Conservation (phyloP, 2,797 vertebrate species). For the Lindbergichthys nudifrons region DNA sequence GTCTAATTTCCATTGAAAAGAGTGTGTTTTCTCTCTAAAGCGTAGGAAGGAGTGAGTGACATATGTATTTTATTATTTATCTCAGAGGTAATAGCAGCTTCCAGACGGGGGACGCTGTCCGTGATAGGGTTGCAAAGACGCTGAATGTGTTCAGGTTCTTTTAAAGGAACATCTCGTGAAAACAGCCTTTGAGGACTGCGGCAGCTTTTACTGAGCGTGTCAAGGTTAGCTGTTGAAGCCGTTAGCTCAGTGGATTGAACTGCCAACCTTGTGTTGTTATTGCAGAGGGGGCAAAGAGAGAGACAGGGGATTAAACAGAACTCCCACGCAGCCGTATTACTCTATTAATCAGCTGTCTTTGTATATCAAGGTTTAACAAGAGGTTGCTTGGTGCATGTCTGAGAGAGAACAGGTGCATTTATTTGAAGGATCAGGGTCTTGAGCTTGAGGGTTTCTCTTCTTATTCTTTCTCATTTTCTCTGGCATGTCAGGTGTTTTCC, state of each 20-base stretch:
- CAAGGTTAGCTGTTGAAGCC: slow-evolving; percentile 68
- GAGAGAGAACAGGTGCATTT: slow-evolving; percentile 25
- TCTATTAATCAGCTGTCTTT: slow-evolving; percentile 69
- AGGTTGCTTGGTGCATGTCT: slow-evolving; percentile 38
- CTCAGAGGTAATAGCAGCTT: background rate
- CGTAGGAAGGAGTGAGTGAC: slow-evolving; percentile 17
- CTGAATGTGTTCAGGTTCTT: slow-evolving; percentile 21
- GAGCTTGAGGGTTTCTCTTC: background rate
- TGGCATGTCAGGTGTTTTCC: background rate
- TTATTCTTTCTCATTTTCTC: background rate
- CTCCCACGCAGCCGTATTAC: slow-evolving; percentile 64
- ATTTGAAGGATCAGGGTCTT: background rate
- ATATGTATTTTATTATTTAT: slow-evolving; percentile 13
- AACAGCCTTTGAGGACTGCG: slow-evolving; percentile 31
- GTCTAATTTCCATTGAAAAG: slow-evolving; percentile 20
- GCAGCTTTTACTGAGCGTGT: slow-evolving; percentile 46
- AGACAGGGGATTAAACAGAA: slow-evolving; percentile 61
- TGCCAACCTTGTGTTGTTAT: slow-evolving; percentile 66
- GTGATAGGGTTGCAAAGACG: slow-evolving; percentile 26
- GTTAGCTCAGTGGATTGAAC: slow-evolving; percentile 50
- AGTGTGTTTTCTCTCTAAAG: background rate
- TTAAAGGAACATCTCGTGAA: slow-evolving; percentile 44
- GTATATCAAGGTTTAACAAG: slow-evolving; percentile 69
- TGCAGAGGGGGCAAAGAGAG: slow-evolving; percentile 57
- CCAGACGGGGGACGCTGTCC: background rate